These are phyloP conservation scores for Champsocephalus gunnari DNA, from an alignment of 2,797 vertebrate genomes.

Conservation along the genomic window DNA sequence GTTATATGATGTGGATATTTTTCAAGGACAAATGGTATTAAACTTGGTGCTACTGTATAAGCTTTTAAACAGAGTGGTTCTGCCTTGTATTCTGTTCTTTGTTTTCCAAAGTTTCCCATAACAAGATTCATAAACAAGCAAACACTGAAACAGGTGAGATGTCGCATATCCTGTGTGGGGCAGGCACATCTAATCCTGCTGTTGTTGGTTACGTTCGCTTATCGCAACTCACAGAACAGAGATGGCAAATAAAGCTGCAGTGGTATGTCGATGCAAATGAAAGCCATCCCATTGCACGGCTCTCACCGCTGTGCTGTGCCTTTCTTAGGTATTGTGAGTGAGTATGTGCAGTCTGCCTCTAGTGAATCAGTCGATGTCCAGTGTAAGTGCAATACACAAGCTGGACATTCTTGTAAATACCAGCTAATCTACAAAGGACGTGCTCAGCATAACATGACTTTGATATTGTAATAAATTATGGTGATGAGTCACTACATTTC, in stretches of 20 bases:
- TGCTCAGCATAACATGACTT: constrained; percentile 31
- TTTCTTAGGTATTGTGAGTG: constrained; percentile 40
- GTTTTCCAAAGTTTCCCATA: constrained; percentile 45
- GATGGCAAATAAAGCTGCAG: constrained; percentile 64
- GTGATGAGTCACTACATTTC: constrained; percentile 22
- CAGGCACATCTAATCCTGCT: constrained; percentile 61
- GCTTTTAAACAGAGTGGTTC: constrained; percentile 25
- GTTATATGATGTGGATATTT: constrained; percentile 1
- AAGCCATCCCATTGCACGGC: constrained; percentile 48
- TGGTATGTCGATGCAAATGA: constrained; percentile 66
- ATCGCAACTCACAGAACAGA: constrained; percentile 62
- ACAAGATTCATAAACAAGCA: constrained; percentile 51
- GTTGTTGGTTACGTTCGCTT: constrained; percentile 66
- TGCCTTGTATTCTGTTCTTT: constrained; percentile 32
- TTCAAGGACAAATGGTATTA: constrained; percentile 40
- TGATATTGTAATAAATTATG: constrained; percentile 3
- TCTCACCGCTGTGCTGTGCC: constrained; percentile 29
- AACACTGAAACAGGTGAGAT: constrained; percentile 56
- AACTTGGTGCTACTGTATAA: neutral
- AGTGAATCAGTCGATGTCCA: constrained; percentile 36
- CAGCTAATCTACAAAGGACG: constrained; percentile 26
- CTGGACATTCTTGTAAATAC: constrained; percentile 40
- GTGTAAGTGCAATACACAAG: constrained; percentile 39
- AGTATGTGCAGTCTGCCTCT: constrained; percentile 38
- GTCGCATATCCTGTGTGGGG: constrained; percentile 33